Evolutionary conservation across 1,140 invertebrate species (phyloP), one percentile per base, ranked within the genome.

Genomic region (Chionoecetes opilio): DNA sequence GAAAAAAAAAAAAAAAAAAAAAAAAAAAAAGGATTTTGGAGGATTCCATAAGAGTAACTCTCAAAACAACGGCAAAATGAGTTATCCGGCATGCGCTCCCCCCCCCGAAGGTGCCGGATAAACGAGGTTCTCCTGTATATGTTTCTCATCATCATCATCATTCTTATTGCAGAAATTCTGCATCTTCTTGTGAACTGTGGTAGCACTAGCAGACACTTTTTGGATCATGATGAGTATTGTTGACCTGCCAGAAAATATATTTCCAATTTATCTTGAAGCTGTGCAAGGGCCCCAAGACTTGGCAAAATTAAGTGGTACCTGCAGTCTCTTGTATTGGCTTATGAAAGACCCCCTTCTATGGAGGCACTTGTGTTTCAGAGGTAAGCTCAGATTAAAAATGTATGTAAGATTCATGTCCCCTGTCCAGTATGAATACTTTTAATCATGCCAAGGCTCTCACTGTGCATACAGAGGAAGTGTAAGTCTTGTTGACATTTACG

Each of bases 221-320:
- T n/a, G 63, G 90, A 26, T 53, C 31, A 26, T 2, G 29, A 8
- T 32, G 31, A 29, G 32, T 82, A 35, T 92, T 92, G 31, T n/a
- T 38, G 31, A 92, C 34, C 75, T 92, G 21, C 82, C 91, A 92
- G 34, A 84, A n/a, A n/a, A 41, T 84, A 35, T 92, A 37, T 92
- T 84, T 75, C 32, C 84, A 2, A 29, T 0, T 38, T n/a, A 92
- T 92, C 29, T 29, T 92, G 29, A 17, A 26, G 35, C 34, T 26
- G 9, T 92, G 91, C n/a, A 85, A 35, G 9, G 91, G n/a, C n/a
- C 38, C 17, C 32, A 17, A 92, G 91, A 92, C 32, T 32, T 92
- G 21, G 38, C 34, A 8, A 82, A 75, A 84, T 35, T 92, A 14
- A 84, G 75, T 41, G 37, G 21, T 82, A 82, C 75, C 0, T 84